These are phyloP conservation scores for Temnothorax rugatulus DNA, from an alignment of 2,888 invertebrate species.

Conservation along the genomic window DNA sequence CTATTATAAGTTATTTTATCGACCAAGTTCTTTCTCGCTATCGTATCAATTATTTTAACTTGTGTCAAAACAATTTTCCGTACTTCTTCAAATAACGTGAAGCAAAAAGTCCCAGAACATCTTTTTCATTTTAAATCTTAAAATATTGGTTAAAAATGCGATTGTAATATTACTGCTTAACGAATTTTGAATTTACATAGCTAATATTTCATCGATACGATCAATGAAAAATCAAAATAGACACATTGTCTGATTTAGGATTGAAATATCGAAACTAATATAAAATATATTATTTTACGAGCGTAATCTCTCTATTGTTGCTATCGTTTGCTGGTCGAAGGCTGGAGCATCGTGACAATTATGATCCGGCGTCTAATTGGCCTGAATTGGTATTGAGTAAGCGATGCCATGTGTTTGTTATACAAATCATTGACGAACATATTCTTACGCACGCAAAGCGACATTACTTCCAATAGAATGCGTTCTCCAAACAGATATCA, in stretches of 20 bases:
- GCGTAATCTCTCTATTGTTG: conserved; percentile 50
- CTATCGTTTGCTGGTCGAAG: conserved; percentile 54
- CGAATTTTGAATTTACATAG: background rate
- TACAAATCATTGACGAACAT: conserved; percentile 63
- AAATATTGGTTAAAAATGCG: conserved; percentile 2
- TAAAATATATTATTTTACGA: conserved; percentile 43
- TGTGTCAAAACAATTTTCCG: background rate
- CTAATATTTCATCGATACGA: background rate
- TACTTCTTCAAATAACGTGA: background rate
- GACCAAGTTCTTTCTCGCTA: background rate
- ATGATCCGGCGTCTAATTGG: conserved; percentile 84
- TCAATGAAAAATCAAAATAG: conserved; percentile 12
- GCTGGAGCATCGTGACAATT: conserved; percentile 81
- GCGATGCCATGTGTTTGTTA: conserved; percentile 67
- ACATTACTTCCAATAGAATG: conserved; percentile 47
- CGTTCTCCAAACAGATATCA: background rate
- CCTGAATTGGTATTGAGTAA: conserved; percentile 83
- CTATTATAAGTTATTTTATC: conserved; percentile 2
- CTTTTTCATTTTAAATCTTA: background rate
- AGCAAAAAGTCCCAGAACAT: background rate
- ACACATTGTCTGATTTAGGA: background rate
- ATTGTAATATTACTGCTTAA: background rate
- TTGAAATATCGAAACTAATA: background rate
- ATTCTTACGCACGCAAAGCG: background rate
- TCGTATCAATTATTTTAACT: background rate